phyloP scores from a whole-genome alignment of 37 sponge, comb jelly and placozoan genomes.

The Corticium candelabrum region DNA sequence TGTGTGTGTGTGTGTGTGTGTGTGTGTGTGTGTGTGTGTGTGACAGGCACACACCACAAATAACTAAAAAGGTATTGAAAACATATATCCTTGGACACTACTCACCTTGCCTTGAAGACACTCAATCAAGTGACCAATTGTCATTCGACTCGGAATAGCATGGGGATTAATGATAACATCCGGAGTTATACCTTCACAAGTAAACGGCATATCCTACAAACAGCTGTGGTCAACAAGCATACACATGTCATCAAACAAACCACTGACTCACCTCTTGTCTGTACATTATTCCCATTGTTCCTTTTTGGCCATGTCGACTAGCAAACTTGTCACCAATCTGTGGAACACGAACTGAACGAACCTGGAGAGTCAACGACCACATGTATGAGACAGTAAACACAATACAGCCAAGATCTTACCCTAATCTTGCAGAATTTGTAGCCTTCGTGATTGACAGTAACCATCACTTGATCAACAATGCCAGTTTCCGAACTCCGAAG shows the following conservation, averaged over 20 bases:
- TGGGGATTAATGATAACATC: slow-evolving; percentile 99
- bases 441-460: slow-evolving; percentile 94
- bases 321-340: slow-evolving; percentile 99
- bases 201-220: slow-evolving; percentile 91
- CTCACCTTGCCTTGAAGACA: slow-evolving; percentile 92
- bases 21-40: not conserved
- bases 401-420: not conserved
- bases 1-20: too few species aligned
- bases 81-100: not conserved
- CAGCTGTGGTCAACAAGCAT: not conserved
- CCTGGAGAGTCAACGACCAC: slow-evolving; percentile 11
- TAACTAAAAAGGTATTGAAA: not conserved
- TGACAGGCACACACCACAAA: not conserved
- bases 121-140: slow-evolving; percentile 98
- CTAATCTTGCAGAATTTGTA: slow-evolving; percentile 97
- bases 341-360: slow-evolving; percentile 88
- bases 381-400: not conserved
- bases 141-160: slow-evolving; percentile 98
- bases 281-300: slow-evolving; percentile 97
- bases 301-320: slow-evolving; percentile 98
- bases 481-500: slow-evolving; percentile 92
- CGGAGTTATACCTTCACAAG: slow-evolving; percentile 95
- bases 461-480: slow-evolving; percentile 82
- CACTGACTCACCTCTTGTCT: slow-evolving; percentile 72
- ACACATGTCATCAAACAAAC: not conserved